Conservation (phyloP, 2,888 invertebrate species). For the Aromia moschata region DNA sequence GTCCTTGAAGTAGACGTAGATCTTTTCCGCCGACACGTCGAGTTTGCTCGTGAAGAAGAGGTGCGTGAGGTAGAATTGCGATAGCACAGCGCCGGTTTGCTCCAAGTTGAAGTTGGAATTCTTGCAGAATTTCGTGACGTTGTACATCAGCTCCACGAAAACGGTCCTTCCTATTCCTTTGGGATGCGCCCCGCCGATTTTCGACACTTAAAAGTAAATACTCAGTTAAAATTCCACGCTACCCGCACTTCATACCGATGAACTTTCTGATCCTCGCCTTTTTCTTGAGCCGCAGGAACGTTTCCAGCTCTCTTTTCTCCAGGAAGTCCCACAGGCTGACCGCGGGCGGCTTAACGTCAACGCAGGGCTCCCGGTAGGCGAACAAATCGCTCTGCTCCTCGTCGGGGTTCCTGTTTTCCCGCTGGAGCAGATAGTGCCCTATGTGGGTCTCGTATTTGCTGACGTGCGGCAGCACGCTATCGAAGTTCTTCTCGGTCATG, state of each 20-base stretch:
- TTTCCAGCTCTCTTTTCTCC: slow-evolving; percentile 48
- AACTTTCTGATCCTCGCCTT: slow-evolving; percentile 44
- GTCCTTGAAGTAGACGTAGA: slow-evolving; percentile 58
- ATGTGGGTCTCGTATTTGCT: slow-evolving; percentile 29
- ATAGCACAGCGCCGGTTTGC: slow-evolving; percentile 56
- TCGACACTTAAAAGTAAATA: slow-evolving; percentile 49
- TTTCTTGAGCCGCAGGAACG: slow-evolving; percentile 44
- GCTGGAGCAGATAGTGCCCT: slow-evolving; percentile 28
- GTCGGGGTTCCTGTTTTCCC: slow-evolving; percentile 8
- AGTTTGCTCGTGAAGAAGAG: slow-evolving; percentile 53
- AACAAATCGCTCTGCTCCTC: slow-evolving; percentile 30
- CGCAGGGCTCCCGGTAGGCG: slow-evolving; percentile 41
- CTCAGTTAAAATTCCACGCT: not conserved
- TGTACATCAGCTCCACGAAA: slow-evolving; percentile 55
- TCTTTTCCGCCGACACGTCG: slow-evolving; percentile 55
- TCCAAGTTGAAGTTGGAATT: slow-evolving; percentile 46
- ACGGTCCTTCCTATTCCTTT: slow-evolving; percentile 53
- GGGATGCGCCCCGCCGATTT: slow-evolving; percentile 45
- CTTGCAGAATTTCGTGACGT: slow-evolving; percentile 54
- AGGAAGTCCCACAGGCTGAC: slow-evolving; percentile 54
- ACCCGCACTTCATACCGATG: too few species aligned
- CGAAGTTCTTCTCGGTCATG: slow-evolving; percentile 19
- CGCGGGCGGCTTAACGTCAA: slow-evolving; percentile 45
- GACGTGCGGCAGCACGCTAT: slow-evolving; percentile 21
- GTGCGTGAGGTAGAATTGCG: slow-evolving; percentile 59